Base-by-base conservation (phyloP, 2,888 invertebrate genomes). In the Parapristionchus giblindavisi region DNA sequence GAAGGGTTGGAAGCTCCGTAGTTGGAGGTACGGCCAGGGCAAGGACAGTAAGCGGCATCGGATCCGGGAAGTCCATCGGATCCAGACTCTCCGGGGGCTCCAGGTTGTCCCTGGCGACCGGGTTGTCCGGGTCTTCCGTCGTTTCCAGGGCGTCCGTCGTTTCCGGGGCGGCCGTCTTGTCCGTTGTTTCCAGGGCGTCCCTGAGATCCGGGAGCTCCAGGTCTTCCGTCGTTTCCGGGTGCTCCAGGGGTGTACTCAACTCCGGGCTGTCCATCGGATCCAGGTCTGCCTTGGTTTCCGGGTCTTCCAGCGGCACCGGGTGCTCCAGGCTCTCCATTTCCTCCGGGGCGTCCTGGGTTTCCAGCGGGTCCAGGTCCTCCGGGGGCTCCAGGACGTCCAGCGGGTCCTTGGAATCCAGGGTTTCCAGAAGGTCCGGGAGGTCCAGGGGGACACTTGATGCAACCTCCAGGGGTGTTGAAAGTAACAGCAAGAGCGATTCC, bases 381-480 rank as follows among this genome's bases (percentile, higher is more conserved):
- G 27, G 60, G 61, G 38, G 71, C 32, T 56, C 80, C 80, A 48
- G 75, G 75, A 40, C 66, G 63, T 70, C 80, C 80, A 36, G 56
- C 40, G 29, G 75, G 63, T 54, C 80, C 80, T 6, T 52, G 43
- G 24, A 61, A 54, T 36, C 80, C 80, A 11, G 75, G 60, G 34
- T 77, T 77, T 70, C 80, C 80, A 29, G 78, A 77, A 14, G 77
- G 65, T 24, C 80, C 80, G n/a, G 80, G 73, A 36, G 56, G 74
- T 24, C 80, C 80, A 68, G 79, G 77, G 38, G 82, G 82, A 77
- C 82, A 82, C 54, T 75, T 77, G 75, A 82, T 81, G 78, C 82
- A 82, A 61, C 82, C 82, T 65, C 82, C 82, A 61, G 82, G 82
- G 58, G 78, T 78, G 61, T 81, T 79, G 76, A 80, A 80, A 40